These are phyloP conservation scores for Hymenopus coronatus DNA, from an alignment of 2,888 invertebrate species.

Conservation along the genomic window DNA sequence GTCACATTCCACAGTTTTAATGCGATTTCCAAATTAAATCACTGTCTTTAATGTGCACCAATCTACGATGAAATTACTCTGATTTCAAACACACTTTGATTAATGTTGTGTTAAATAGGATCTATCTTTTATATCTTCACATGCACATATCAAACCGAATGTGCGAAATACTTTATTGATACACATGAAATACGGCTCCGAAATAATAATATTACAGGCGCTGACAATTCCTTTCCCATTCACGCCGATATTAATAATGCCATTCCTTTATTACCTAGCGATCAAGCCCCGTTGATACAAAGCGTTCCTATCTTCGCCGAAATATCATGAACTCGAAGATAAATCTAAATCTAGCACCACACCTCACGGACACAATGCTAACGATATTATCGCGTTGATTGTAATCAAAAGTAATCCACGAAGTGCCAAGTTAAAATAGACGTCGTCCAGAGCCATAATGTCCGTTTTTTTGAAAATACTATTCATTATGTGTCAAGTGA, in stretches of 20 bases:
- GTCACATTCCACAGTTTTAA: no score
- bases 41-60: background rate
- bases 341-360: background rate
- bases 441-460: background rate
- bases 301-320: background rate
- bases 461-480: background rate
- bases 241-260: background rate
- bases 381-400: background rate
- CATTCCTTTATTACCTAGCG: background rate
- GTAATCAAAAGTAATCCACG: slow-evolving; percentile 5
- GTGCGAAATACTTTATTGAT: background rate
- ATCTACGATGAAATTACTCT: background rate
- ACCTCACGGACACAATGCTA: background rate
- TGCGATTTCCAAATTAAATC: no score
- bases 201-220: background rate
- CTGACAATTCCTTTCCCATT: background rate
- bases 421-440: background rate
- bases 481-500: background rate
- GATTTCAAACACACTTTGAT: background rate
- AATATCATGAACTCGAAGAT: background rate
- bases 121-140: background rate
- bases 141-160: background rate
- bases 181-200: background rate
- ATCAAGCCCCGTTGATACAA: background rate
- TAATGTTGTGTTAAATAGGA: background rate